Base-by-base conservation (phyloP, 2,113 vertebrate genomes). In the Forbesichthys papilliferus region DNA sequence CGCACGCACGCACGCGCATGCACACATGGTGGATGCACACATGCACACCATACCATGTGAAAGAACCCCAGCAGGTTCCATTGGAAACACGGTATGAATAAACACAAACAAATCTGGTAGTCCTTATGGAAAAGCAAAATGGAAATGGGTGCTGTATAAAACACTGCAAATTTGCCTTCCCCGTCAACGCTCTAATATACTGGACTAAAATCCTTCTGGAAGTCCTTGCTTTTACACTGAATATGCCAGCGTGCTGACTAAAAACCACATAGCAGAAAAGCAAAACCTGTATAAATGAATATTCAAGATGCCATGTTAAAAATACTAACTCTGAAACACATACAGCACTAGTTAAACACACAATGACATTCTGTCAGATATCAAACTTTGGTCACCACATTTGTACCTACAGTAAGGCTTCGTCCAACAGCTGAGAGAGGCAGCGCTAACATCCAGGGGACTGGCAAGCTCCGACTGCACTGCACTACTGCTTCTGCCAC, bases 361-460 rank as follows among this genome's bases (percentile, higher is more conserved):
- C 11, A 34, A 42, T 12, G 58, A 56, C 54, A 55, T 42, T 8
- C 14, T 10, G 14, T n/a, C 16, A 56, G 14, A 56, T 18, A 56
- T 56, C 54, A 56, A 55, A 18, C n/a, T 8, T 20, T 20, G 4
- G 36, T 42, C 36, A 42, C 36, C 7, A 42, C 36, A 42, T 58
- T 68, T 73, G 77, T 90, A 92, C 91, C 80, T 92, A 92, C 91
- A 81, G 85, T 87, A 68, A 90, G 81, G 84, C 83, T 92, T 79
- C 72, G 86, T 92, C 88, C 92, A 62, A 61, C 83, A 69, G 89
- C 73, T 86, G 87, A 86, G 66, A 89, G 83, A 84, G 90, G 85
- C 78, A 86, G 81, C 14, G 81, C 69, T 77, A 90, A 88, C 90
- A 92, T 93, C 87, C 87, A 88, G 87, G 84, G 81, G 73, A 78